These are phyloP conservation scores for Exephanes ischioxanthus DNA, from an alignment of 2,888 invertebrate genomes.

Conservation along the genomic window DNA sequence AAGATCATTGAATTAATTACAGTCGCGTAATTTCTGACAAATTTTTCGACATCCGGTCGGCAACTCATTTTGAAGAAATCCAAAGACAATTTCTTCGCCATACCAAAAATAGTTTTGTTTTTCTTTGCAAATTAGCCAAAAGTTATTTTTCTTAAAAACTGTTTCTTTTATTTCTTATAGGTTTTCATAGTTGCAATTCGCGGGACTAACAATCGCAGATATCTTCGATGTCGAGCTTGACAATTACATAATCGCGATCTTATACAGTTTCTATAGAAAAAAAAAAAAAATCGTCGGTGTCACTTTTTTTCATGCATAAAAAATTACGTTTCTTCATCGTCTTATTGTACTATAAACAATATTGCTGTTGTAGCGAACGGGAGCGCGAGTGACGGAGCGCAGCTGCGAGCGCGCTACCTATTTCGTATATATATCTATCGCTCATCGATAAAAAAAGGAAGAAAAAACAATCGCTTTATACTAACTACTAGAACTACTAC, in stretches of 20 bases:
- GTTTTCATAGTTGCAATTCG: slow-evolving; percentile 22
- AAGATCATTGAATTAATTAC: background rate
- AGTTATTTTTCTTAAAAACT: background rate
- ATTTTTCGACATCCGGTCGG: background rate
- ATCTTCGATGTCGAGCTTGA: slow-evolving; percentile 20
- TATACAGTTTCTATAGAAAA: background rate
- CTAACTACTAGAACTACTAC: slow-evolving; percentile 62
- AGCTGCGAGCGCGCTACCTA: slow-evolving; percentile 52
- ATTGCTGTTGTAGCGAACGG: slow-evolving; percentile 29
- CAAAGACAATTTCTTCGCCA: background rate
- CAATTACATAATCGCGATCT: background rate
- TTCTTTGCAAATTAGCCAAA: background rate
- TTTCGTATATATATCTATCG: slow-evolving; percentile 44
- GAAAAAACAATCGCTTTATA: slow-evolving; percentile 59
- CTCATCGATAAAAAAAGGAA: slow-evolving; percentile 27
- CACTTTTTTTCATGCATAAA: background rate
- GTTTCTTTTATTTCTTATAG: background rate
- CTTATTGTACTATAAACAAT: slow-evolving; percentile 34
- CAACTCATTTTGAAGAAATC: background rate
- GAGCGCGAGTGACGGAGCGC: slow-evolving; percentile 36
- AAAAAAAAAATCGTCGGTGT: slow-evolving; percentile 22
- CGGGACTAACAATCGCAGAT: slow-evolving; percentile 12
- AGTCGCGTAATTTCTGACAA: background rate
- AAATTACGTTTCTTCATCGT: slow-evolving; percentile 29
- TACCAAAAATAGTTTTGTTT: background rate